Base-by-base conservation (phyloP, 2,888 invertebrate genomes). In the Drosophila borborema region DNA sequence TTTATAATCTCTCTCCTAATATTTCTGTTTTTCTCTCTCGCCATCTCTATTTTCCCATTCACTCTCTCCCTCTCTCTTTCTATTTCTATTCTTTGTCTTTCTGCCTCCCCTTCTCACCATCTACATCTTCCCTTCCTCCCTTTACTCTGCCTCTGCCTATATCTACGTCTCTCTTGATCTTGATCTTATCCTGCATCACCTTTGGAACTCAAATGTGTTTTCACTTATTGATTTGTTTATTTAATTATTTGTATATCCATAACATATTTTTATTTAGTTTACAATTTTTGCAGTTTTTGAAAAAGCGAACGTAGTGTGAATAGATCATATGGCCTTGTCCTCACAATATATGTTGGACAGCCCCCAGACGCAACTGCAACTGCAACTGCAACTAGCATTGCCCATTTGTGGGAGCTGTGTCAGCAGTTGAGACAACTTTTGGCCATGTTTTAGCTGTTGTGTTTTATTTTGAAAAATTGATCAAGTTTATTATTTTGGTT, bases 331-430 rank as follows among this genome's bases (percentile, higher is more conserved):
- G 14, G 10, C 48, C 28, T 16, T 9, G n/a, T 16, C 48, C 16
- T n/a, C 3, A n/a, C 12, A 48, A 28, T 23, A 18, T 43, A 16
- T 40, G 14, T 7, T 16, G 31, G 28, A n/a, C 28, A n/a, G 49
- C 28, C 5, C 8, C 23, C 8, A 8, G 46, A 8, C 1, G 46
- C 23, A 23, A 28, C n/a, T 1, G 31, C n/a, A 9, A 5, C n/a
- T 1, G 31, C n/a, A 9, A 23, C 23, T 23, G 23, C 23, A 23
- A n/a, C 2, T 18, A 18, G 51, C 34, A 8, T 14, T 18, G 14
- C 34, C 34, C n/a, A 12, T 18, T 14, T 34, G 38, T 77, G 74
- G 64, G 74, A 64, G 54, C 41, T 20, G 23, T 7, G 55, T 16
- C 74, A 77, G 62, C 54, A 62, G 41, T 54, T 62, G 36, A 36